Evolutionary conservation across 2,797 vertebrate genomes (phyloP).

Genomic region (Eulemur coronatus): DNA sequence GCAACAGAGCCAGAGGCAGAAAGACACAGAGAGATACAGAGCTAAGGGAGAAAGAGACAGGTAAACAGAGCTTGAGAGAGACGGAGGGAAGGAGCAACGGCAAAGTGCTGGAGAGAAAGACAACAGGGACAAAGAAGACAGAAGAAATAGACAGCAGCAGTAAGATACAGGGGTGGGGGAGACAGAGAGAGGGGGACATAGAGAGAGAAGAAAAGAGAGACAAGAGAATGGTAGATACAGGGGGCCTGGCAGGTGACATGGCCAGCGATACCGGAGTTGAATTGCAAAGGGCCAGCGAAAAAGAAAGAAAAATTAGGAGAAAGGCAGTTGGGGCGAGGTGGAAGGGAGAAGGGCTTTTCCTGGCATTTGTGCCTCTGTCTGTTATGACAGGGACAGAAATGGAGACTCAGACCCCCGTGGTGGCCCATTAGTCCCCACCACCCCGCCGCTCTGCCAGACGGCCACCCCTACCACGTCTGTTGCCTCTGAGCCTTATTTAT

Average conservation of each 20-base stretch:
- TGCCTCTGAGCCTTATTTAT: slow-evolving; percentile 25
- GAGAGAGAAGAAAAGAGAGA: not conserved
- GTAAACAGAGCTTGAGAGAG: not conserved
- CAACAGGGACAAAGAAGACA: not conserved
- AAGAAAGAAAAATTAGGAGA: not conserved
- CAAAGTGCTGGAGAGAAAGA: not conserved
- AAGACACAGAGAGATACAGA: not conserved
- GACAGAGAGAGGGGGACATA: not conserved
- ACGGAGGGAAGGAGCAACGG: not conserved
- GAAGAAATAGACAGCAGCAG: not conserved
- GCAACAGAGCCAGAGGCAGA: not conserved
- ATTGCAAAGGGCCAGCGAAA: not conserved
- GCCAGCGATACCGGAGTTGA: not conserved
- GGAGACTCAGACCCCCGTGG: rapidly evolving
- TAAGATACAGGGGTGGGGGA: not conserved
- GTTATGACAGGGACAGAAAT: not conserved
- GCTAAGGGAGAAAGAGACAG: not conserved
- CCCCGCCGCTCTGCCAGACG: not conserved
- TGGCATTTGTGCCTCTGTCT: not conserved
- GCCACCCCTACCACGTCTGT: not conserved
- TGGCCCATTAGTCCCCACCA: not conserved
- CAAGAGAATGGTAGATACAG: not conserved
- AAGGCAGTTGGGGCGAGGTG: not conserved
- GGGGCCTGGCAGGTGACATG: not conserved
- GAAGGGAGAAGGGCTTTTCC: not conserved